Percentiles rank a stretch among this genome's conserved stretches.
These are phyloP conservation scores for Monarcha castaneiventris DNA, from an alignment of 2,113 vertebrate species.

Conservation along the genomic window DNA sequence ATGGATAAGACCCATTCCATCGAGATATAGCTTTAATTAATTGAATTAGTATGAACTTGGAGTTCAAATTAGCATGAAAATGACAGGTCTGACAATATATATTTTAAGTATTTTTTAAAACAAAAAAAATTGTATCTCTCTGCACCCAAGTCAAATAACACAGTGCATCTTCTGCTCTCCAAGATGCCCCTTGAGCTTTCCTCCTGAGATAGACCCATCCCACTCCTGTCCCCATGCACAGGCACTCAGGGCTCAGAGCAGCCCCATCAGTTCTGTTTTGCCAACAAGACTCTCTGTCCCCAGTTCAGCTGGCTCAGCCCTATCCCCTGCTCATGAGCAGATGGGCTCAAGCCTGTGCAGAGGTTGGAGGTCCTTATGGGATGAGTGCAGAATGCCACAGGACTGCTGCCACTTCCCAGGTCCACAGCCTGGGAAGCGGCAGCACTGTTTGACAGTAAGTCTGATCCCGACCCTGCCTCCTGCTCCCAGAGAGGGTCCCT, in stretches of 20 bases:
- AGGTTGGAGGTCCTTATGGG: background rate
- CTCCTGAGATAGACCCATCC: background rate
- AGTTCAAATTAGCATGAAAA: background rate
- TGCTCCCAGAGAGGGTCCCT: background rate
- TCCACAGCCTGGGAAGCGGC: no score
- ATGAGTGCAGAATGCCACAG: background rate
- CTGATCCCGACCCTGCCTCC: background rate
- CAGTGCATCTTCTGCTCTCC: background rate
- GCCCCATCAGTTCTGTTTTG: background rate
- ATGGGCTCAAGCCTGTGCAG: fast-evolving
- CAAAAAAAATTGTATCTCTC: background rate
- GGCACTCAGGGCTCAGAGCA: background rate
- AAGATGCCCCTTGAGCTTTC: background rate
- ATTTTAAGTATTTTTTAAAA: background rate
- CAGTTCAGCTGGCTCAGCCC: background rate
- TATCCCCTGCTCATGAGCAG: background rate
- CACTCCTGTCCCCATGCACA: fast-evolving
- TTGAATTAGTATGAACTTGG: background rate
- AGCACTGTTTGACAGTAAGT: background rate
- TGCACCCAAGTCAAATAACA: background rate
- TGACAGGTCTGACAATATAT: background rate
- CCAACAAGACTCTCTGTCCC: background rate
- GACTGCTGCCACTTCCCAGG: background rate
- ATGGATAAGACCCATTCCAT: background rate
- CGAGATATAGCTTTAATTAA: background rate